These are phyloP conservation scores for Hydractinia symbiolongicarpus DNA, from an alignment of 30 jellyfish, hydroid and myxozoan species.

Conservation along the genomic window DNA sequence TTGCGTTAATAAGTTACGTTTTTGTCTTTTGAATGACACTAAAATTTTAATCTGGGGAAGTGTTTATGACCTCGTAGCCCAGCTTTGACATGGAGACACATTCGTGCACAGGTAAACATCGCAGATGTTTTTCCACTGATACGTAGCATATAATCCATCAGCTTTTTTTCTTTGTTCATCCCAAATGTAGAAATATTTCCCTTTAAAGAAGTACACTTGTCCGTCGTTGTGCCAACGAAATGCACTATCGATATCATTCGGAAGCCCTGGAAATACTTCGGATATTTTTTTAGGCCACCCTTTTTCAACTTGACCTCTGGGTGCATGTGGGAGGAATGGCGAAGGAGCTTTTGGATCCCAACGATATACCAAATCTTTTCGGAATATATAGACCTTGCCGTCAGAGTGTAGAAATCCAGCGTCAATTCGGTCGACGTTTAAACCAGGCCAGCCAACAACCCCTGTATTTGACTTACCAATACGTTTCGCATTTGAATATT, in stretches of 20 bases:
- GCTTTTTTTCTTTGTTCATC: conserved; percentile 17
- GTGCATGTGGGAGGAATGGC: background rate
- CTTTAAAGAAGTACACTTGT: conserved; percentile 31
- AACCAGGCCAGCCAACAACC: conserved; percentile 36
- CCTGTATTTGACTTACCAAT: background rate
- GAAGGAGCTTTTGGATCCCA: conserved; percentile 28
- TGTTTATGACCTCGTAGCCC: background rate
- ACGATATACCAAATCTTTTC: conserved; percentile 15
- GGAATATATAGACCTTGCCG: conserved; percentile 22
- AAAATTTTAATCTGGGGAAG: no score
- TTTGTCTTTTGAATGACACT: no score
- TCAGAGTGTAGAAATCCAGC: conserved; percentile 37
- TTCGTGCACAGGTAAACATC: conserved; percentile 21
- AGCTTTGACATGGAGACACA: conserved; percentile 12
- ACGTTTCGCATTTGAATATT: no score
- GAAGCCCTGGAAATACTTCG: conserved; percentile 39
- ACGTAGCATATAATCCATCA: conserved; percentile 19
- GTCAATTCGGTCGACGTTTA: conserved; percentile 1
- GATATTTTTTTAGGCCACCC: conserved; percentile 45
- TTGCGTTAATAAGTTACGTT: no score
- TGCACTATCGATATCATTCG: conserved; percentile 37
- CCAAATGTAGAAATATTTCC: conserved; percentile 27
- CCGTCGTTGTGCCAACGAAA: conserved; percentile 39
- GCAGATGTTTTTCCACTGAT: conserved; percentile 33
- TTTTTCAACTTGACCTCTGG: conserved; percentile 19